phyloP scores from a whole-genome alignment of 1,140 invertebrate species.

The Telenomus remus region DNA sequence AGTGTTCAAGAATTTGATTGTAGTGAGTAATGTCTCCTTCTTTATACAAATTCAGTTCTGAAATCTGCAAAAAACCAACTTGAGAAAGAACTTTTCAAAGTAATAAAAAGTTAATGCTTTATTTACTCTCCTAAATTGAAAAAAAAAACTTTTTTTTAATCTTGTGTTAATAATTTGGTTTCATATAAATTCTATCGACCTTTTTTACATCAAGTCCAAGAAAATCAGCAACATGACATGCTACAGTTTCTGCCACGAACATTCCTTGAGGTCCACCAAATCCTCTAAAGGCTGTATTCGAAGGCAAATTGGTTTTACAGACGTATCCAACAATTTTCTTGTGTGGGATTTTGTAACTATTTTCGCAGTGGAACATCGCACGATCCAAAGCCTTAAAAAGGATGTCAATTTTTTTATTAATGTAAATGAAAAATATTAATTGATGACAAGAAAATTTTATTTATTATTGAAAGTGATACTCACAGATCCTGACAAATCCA shows the following conservation, averaged over 20 bases:
- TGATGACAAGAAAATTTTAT: too few relatives aligned
- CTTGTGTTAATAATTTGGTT: too few relatives aligned
- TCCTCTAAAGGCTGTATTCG: constrained; percentile 93
- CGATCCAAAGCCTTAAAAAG: constrained; percentile 87
- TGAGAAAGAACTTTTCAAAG: too few relatives aligned
- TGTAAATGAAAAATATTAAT: too few relatives aligned
- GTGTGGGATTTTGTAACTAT: constrained; percentile 85
- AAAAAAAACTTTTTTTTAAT: too few relatives aligned
- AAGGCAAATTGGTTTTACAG: constrained; percentile 90
- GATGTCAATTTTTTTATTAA: too few relatives aligned
- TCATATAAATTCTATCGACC: too few relatives aligned
- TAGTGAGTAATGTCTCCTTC: constrained; percentile 88
- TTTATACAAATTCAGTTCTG: constrained; percentile 87
- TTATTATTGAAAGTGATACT: too few relatives aligned
- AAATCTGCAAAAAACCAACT: constrained; percentile 65
- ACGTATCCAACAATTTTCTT: constrained; percentile 80
- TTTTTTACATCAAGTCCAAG: constrained; percentile 78
- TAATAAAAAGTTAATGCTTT: too few relatives aligned
- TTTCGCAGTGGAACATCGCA: constrained; percentile 87
- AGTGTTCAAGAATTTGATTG: constrained; percentile 84
- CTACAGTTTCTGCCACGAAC: constrained; percentile 87
- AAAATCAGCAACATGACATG: constrained; percentile 84
- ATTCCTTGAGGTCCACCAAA: constrained; percentile 94
- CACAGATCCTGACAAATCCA: constrained; percentile 89
- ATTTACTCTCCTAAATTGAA: too few relatives aligned